These are phyloP conservation scores for Amphipyra tragopoginis DNA, from an alignment of 2,888 invertebrate genomes.

Conservation along the genomic window DNA sequence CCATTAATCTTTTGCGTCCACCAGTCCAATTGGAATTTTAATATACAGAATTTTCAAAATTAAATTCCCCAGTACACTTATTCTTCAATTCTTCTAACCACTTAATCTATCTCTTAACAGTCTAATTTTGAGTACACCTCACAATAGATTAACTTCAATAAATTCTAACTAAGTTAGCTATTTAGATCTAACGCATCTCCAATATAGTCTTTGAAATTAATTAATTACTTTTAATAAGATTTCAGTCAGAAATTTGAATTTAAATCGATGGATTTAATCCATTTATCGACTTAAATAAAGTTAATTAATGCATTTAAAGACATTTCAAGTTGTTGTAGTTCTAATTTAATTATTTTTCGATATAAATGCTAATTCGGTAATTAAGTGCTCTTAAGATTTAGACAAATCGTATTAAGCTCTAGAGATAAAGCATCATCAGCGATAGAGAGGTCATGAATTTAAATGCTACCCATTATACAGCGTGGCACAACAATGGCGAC, in stretches of 20 bases:
- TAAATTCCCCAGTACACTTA: too few relatives aligned
- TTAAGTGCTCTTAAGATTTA: neutral
- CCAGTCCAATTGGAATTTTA: too few relatives aligned
- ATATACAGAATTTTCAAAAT: too few relatives aligned
- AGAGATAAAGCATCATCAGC: neutral
- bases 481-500: too few relatives aligned
- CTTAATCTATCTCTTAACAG: too few relatives aligned
- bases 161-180: slow-evolving; percentile 24
- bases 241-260: slow-evolving; percentile 6
- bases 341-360: slow-evolving; percentile 20
- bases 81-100: too few relatives aligned
- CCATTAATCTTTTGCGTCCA: too few relatives aligned
- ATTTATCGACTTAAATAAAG: neutral
- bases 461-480: too few relatives aligned
- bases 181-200: slow-evolving; percentile 1
- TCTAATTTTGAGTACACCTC: neutral
- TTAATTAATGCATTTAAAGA: slow-evolving; percentile 10
- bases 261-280: slow-evolving; percentile 3
- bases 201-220: slow-evolving; percentile 13
- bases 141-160: slow-evolving; percentile 11
- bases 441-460: neutral
- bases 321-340: neutral
- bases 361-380: slow-evolving; percentile 7
- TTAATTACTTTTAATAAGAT: slow-evolving; percentile 15
- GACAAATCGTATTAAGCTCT: slow-evolving; percentile 4